phyloP scores from a whole-genome alignment of 2,797 vertebrate genomes.

The Emys orbicularis region DNA sequence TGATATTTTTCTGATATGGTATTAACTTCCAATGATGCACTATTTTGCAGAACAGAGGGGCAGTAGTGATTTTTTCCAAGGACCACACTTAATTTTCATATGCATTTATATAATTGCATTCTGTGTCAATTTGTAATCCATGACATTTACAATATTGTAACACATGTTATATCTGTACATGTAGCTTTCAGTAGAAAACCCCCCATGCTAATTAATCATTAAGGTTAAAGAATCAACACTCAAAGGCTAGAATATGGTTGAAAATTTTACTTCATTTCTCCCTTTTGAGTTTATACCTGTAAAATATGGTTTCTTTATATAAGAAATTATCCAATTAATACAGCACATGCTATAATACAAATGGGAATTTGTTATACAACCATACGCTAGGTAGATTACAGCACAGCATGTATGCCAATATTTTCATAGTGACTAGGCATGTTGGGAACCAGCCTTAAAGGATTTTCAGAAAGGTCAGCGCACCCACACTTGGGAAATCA shows the following conservation, averaged over 20 bases:
- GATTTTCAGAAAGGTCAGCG: background rate
- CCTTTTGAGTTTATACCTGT: accelerated
- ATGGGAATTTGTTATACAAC: background rate
- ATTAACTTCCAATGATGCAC: background rate
- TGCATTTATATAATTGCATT: background rate
- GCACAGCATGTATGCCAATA: accelerated
- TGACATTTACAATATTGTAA: background rate
- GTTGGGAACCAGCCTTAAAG: slow-evolving; percentile 17
- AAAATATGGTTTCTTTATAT: background rate
- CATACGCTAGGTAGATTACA: background rate
- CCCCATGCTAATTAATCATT: background rate
- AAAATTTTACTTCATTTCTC: background rate
- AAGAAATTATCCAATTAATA: background rate
- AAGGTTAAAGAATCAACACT: background rate
- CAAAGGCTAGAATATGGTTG: background rate
- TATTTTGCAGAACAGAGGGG: background rate
- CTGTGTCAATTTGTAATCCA: accelerated
- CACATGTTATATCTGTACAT: background rate
- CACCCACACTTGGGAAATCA: background rate
- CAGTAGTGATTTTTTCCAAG: background rate
- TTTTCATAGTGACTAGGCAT: background rate
- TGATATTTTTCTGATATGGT: background rate
- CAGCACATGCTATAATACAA: background rate
- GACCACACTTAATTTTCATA: background rate
- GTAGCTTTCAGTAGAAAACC: background rate